Percentiles rank a stretch among this genome's conserved stretches.
Evolutionary conservation across 2,888 invertebrate species (phyloP).

Genomic region (Carcina quercana): DNA sequence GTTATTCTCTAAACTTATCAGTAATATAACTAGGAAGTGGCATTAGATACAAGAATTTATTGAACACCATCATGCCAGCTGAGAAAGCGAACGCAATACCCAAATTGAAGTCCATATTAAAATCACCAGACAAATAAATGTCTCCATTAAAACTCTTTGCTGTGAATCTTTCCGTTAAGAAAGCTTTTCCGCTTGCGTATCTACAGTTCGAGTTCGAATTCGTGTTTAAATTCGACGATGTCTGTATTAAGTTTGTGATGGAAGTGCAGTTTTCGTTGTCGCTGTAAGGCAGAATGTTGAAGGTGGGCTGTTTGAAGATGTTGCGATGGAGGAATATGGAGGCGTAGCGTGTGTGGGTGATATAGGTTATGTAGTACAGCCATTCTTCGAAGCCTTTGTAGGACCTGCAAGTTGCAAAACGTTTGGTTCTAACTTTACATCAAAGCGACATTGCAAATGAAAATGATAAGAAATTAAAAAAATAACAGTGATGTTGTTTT

Average conservation of each 20-base stretch:
- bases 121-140: constrained; percentile 72
- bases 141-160: constrained; percentile 71
- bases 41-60: constrained; percentile 88
- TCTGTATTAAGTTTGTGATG: constrained; percentile 70
- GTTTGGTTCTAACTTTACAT: too few species aligned
- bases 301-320: constrained; percentile 76
- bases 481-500: too few species aligned
- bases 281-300: constrained; percentile 71
- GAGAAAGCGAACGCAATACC: constrained; percentile 89
- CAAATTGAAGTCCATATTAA: constrained; percentile 84
- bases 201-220: constrained; percentile 77
- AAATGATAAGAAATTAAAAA: too few species aligned
- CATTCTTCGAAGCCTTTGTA: constrained; percentile 86
- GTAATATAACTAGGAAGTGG: constrained; percentile 89
- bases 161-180: constrained; percentile 81
- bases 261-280: constrained; percentile 70
- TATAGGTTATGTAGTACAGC: constrained; percentile 86
- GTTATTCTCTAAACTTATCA: constrained; percentile 86
- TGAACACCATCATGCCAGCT: constrained; percentile 85
- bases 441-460: too few species aligned
- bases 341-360: constrained; percentile 86
- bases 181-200: constrained; percentile 81
- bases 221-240: constrained; percentile 56
- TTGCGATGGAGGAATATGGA: constrained; percentile 83
- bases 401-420: constrained; percentile 77